phyloP scores from a whole-genome alignment of 2,888 invertebrate genomes.

The Acronicta aceris region DNA sequence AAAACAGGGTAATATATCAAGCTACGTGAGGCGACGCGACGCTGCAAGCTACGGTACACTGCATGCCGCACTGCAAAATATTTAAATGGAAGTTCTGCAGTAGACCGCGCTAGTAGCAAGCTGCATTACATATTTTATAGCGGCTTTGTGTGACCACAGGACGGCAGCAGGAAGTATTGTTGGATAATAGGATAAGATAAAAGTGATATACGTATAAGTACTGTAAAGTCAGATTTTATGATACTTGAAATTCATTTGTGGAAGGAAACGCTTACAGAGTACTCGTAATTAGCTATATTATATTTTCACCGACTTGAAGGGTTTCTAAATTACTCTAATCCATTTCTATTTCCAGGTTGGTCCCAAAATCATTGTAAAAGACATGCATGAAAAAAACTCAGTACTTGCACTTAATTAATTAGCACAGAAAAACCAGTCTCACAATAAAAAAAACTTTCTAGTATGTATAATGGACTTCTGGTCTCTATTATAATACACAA shows the following conservation, averaged over 20 bases:
- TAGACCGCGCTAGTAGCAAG: neutral
- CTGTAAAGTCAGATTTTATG: no score
- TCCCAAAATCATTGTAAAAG: no score
- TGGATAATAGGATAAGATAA: neutral
- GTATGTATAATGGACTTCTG: neutral
- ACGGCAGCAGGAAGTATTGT: neutral
- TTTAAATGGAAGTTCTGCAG: neutral
- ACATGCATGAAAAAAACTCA: no score
- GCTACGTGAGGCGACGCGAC: conserved; percentile 5
- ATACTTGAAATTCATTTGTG: no score
- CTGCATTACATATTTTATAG: conserved; percentile 3
- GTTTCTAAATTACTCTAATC: no score
- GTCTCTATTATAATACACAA: conserved; percentile 2
- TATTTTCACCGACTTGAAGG: no score
- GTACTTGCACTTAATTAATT: no score
- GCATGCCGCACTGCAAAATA: neutral
- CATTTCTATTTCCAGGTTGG: no score
- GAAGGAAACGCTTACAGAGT: no score
- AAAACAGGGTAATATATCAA: neutral
- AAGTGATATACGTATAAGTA: neutral
- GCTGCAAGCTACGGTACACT: neutral
- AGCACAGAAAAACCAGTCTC: no score
- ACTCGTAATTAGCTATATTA: no score
- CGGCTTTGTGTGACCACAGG: conserved; percentile 1
- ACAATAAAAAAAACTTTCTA: no score